phyloP scores from a whole-genome alignment of 2,888 invertebrate genomes.

The Stenichneumon culpator region DNA sequence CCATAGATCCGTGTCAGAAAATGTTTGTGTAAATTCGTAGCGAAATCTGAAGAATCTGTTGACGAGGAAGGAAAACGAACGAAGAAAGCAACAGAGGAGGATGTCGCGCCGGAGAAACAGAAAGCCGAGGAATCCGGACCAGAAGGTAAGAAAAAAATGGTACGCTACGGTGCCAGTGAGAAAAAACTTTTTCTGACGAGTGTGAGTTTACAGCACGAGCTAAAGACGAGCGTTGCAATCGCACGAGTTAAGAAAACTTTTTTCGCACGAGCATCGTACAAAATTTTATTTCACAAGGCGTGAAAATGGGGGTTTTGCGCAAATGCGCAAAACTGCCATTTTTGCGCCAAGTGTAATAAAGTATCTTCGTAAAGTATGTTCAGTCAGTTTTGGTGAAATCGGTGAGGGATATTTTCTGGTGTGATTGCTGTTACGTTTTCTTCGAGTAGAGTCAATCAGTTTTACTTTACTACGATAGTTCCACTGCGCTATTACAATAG shows the following conservation, averaged over 20 bases:
- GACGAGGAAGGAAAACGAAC: conserved; percentile 84
- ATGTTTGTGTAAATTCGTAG: conserved; percentile 77
- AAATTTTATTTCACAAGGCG: too few relatives aligned
- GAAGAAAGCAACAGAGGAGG: conserved; percentile 83
- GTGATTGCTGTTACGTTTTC: conserved; percentile 58
- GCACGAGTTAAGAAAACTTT: too few relatives aligned
- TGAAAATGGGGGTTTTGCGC: too few relatives aligned
- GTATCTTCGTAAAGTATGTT: conserved; percentile 73
- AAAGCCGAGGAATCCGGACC: conserved; percentile 83
- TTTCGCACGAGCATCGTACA: too few relatives aligned
- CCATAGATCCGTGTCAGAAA: conserved; percentile 41
- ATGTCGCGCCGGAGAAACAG: conserved; percentile 72
- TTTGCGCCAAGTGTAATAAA: background rate
- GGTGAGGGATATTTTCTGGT: conserved; percentile 45
- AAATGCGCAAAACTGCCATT: too few relatives aligned
- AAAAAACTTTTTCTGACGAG: too few relatives aligned
- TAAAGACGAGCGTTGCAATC: too few relatives aligned
- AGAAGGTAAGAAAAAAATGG: conserved; percentile 81
- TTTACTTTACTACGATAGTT: conserved; percentile 32
- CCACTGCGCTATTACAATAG: conserved; percentile 29
- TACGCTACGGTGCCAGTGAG: background rate
- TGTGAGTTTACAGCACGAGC: too few relatives aligned
- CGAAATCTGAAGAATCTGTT: conserved; percentile 82
- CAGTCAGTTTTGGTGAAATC: conserved; percentile 82
- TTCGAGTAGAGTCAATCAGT: conserved; percentile 48